Percentiles rank a stretch among this genome's conserved stretches.
Conservation (phyloP, 2,797 vertebrate species). For the Salarias fasciatus region DNA sequence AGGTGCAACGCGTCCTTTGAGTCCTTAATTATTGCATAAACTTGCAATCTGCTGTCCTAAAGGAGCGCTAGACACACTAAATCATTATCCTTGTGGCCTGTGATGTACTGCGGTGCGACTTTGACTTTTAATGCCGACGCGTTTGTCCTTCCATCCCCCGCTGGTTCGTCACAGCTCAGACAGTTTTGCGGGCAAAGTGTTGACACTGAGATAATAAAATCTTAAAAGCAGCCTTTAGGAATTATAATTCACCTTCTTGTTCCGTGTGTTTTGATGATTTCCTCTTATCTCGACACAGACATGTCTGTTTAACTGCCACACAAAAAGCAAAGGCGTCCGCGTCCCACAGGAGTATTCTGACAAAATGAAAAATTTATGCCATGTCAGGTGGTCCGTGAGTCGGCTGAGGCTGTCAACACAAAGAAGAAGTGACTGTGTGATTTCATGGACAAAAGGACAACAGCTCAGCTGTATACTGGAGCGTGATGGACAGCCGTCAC, state of each 20-base stretch:
- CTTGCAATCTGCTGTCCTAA: conserved; percentile 35
- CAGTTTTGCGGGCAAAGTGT: conserved; percentile 20
- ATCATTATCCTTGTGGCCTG: conserved; percentile 34
- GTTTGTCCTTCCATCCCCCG: conserved; percentile 30
- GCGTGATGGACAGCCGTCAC: conserved; percentile 17
- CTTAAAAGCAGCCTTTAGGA: conserved; percentile 15
- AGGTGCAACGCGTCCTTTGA: conserved; percentile 42
- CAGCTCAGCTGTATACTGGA: conserved; percentile 13
- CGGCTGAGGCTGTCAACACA: conserved; percentile 6
- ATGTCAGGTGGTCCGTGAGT: conserved; percentile 30
- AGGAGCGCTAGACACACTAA: conserved; percentile 22
- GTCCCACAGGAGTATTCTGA: background rate
- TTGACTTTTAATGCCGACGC: conserved; percentile 30
- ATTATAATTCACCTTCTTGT: conserved; percentile 15
- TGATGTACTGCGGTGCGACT: conserved; percentile 27
- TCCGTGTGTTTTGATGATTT: conserved; percentile 13
- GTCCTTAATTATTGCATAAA: conserved; percentile 53
- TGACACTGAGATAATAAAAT: conserved; percentile 33
- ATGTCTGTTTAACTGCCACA: conserved; percentile 8
- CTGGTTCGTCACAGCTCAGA: conserved; percentile 25
- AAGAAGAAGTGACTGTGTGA: conserved; percentile 10
- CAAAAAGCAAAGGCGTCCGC: background rate
- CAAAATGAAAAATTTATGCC: conserved; percentile 5
- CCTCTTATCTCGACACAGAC: conserved; percentile 16
- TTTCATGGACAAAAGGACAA: conserved; percentile 20